Evolutionary conservation across 2,113 vertebrate species (phyloP), one percentile per base, ranked within the genome.

Genomic region (Ochotona princeps): DNA sequence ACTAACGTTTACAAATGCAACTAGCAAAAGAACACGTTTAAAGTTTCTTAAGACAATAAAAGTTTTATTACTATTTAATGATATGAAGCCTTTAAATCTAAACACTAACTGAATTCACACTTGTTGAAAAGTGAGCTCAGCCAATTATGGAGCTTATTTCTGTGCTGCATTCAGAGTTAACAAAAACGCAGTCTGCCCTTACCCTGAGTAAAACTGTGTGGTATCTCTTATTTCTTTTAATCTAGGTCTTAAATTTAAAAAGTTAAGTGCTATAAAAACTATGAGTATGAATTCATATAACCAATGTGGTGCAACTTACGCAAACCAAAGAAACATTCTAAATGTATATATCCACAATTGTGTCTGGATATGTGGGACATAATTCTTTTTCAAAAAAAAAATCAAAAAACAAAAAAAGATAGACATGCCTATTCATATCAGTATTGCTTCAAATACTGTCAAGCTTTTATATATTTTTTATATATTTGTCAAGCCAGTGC

Each of bases 111-210:
- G 86, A 95, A 95, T 92, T 84, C 26, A 85, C 70, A 95, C 63
- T 95, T 97, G 95, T 87, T 95, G 85, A 88, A 90, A 96, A 95
- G n/a, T 79, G 63, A 96, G 91, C 67, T 96, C 78, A 96, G 47
- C 44, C 47, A 96, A 60, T 84, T 90, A 25, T 25, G 17, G 51
- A 74, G 67, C 79, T 81, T 83, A 86, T 75, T 51, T 83, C n/a
- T 69, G 15, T 95, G 57, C 89, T 97, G 95, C 57, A 86, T 91
- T 70, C 18, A 51, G 49, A 97, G 96, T 96, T 90, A 95, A 95
- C 83, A 13, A 96, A 94, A 91, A 49, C 76, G 21, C 70, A 65
- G 95, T 57, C 81, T 93, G 83, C 95, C 96, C 65, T 95, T 94
- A 93, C 8, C 51, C n/a, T 89, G 74, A 79, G 49, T 93, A 96